Percentiles rank a stretch among this genome's conserved stretches.
Conservation (phyloP, 2,888 invertebrate species). For the Protula sp. region DNA sequence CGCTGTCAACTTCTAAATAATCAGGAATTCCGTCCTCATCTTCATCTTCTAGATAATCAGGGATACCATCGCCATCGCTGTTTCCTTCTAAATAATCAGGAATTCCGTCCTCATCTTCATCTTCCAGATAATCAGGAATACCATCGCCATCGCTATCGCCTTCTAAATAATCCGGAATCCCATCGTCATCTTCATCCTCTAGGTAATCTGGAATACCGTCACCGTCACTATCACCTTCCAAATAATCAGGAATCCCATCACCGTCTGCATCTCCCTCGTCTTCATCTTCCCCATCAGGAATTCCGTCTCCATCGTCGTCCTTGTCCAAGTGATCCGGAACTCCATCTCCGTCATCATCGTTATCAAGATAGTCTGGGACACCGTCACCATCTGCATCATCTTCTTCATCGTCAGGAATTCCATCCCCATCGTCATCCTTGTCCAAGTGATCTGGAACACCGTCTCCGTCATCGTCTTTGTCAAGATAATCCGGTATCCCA, state of each 20-base stretch:
- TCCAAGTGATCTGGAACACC: slow-evolving; percentile 29
- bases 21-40: slow-evolving; percentile 28
- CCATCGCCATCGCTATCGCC: slow-evolving; percentile 39
- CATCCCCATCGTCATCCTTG: slow-evolving; percentile 36
- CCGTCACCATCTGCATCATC: slow-evolving; percentile 28
- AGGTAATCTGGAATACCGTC: slow-evolving; percentile 30
- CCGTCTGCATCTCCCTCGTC: slow-evolving; percentile 32
- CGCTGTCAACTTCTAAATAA: slow-evolving; percentile 28
- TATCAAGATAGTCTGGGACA: slow-evolving; percentile 20
- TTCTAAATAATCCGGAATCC: slow-evolving; percentile 19
- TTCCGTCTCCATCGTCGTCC: slow-evolving; percentile 21
- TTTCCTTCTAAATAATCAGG: slow-evolving; percentile 23
- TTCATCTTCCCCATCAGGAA: slow-evolving; percentile 28
- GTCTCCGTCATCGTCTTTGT: slow-evolving; percentile 33
- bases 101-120: slow-evolving; percentile 35
- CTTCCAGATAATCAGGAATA: slow-evolving; percentile 22
- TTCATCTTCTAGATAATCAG: slow-evolving; percentile 23
- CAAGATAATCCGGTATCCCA: slow-evolving; percentile 27
- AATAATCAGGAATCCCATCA: slow-evolving; percentile 37
- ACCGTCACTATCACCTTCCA: slow-evolving; percentile 24
- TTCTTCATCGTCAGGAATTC: slow-evolving; percentile 23
- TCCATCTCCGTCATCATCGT: slow-evolving; percentile 22
- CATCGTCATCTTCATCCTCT: slow-evolving; percentile 40
- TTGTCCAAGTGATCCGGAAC: slow-evolving; percentile 20
- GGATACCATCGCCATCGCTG: slow-evolving; percentile 19